Evolutionary conservation across 2,888 invertebrate species (phyloP), one percentile per base, ranked within the genome.

Genomic region (Ptychoptera contaminata): DNA sequence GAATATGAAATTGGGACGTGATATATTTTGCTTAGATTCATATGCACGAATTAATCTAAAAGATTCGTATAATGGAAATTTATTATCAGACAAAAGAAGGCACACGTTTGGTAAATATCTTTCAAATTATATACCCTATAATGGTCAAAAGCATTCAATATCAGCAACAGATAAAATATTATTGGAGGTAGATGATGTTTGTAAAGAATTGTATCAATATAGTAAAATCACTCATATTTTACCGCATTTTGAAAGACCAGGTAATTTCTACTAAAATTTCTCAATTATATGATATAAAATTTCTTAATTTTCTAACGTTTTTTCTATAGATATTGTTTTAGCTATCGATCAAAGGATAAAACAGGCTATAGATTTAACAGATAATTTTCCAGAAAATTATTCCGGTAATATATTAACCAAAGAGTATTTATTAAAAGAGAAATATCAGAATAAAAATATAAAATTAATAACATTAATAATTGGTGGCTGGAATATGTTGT

Each of bases 171-270:
- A 81, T 57, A 69, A 60, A 51, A 66, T 78, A 54, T 62, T 76
- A 43, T 50, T 79, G 36, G 76, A 77, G 56, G 60, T 77, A 1
- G 62, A 69, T n/a, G 70, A 70, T 42, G 55, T 64, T 0, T 52
- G 75, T 4, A 61, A 62, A 47, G 54, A 68, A n/a, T 62, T 76
- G 35, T 72, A 72, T 1, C 68, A 70, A 7, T 55, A 63, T 15
- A 61, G 71, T 0, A 60, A 68, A 6, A 67, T 72, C 47, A 62
- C 60, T 44, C 79, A 81, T 57, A 61, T 84, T 48, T 56, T 86
- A 49, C 78, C 84, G 8, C 82, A 85, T 54, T 77, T 73, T 56
- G 67, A 72, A 51, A 70, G 72, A 59, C 71, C 76, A 5, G 23
- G 23, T 23, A 56, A 76, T 76, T 76, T 61, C 51, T 47, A 46